Evolutionary conservation across 2,797 vertebrate species (phyloP).

Genomic region (Coregonus ussuriensis): DNA sequence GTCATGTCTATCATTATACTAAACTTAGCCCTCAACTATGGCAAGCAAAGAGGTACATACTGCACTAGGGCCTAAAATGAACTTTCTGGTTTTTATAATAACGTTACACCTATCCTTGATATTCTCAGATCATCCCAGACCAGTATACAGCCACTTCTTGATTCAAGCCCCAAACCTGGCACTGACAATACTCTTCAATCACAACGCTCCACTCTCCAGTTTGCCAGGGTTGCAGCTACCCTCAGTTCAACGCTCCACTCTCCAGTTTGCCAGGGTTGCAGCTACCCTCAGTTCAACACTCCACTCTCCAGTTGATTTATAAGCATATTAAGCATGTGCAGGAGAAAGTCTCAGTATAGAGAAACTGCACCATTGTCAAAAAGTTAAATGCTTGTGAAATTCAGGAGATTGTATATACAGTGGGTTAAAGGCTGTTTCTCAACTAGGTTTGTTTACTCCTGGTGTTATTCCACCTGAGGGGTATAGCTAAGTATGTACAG

Average conservation of each 20-base stretch:
- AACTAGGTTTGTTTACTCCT: neutral
- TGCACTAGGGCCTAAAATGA: neutral
- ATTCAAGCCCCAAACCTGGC: neutral
- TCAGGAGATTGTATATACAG: no score
- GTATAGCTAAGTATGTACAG: no score
- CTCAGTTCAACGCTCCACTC: neutral
- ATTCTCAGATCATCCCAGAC: neutral
- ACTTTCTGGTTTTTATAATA: neutral
- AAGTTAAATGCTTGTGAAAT: neutral
- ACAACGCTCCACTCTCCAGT: neutral
- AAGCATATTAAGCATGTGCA: neutral
- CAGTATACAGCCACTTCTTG: neutral
- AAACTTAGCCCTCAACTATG: conserved; percentile 24
- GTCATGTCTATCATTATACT: conserved; percentile 45
- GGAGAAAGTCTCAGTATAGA: neutral
- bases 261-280: neutral
- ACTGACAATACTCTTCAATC: neutral
- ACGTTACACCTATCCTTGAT: neutral
- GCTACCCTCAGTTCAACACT: neutral
- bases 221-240: neutral
- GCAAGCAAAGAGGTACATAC: conserved; percentile 7
- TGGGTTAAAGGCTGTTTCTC: neutral
- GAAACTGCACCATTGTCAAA: neutral
- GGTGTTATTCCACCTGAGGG: no score
- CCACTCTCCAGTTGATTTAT: no score